phyloP scores from a whole-genome alignment of 2,888 invertebrate genomes.

The Congeria kusceri region DNA sequence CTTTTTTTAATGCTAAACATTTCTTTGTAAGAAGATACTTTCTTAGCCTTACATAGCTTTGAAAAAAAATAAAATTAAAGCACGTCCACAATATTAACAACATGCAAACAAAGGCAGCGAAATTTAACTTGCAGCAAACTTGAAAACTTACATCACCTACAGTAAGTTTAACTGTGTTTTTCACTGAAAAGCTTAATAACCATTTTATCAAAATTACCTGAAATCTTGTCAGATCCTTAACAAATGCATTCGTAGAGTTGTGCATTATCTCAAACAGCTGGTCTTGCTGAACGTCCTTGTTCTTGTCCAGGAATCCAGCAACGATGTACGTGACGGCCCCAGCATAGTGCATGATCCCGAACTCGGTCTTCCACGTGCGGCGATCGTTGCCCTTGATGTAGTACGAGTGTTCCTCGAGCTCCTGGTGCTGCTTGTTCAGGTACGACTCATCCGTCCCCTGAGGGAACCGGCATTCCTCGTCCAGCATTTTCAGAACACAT shows the following conservation, averaged over 20 bases:
- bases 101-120: no score
- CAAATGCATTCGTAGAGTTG: slow-evolving; percentile 77
- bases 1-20: no score
- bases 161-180: no score
- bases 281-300: slow-evolving; percentile 82
- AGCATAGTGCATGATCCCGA: slow-evolving; percentile 81
- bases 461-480: slow-evolving; percentile 82
- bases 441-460: slow-evolving; percentile 81
- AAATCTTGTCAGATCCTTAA: slow-evolving; percentile 80
- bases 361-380: slow-evolving; percentile 78
- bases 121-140: no score
- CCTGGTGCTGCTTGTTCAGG: slow-evolving; percentile 78
- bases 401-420: slow-evolving; percentile 72
- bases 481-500: slow-evolving; percentile 80
- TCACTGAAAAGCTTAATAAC: background rate
- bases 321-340: slow-evolving; percentile 77
- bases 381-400: slow-evolving; percentile 80
- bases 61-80: no score
- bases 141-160: no score
- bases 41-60: no score
- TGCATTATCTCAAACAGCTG: slow-evolving; percentile 82
- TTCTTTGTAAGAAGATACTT: no score
- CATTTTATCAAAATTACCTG: slow-evolving; percentile 66
- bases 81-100: no score
- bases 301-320: slow-evolving; percentile 81